A percentile compares a stretch with the other conserved stretches of the same genome.
Conservation (phyloP, 2,113 vertebrate genomes). For the Ramphastos sulfuratus region DNA sequence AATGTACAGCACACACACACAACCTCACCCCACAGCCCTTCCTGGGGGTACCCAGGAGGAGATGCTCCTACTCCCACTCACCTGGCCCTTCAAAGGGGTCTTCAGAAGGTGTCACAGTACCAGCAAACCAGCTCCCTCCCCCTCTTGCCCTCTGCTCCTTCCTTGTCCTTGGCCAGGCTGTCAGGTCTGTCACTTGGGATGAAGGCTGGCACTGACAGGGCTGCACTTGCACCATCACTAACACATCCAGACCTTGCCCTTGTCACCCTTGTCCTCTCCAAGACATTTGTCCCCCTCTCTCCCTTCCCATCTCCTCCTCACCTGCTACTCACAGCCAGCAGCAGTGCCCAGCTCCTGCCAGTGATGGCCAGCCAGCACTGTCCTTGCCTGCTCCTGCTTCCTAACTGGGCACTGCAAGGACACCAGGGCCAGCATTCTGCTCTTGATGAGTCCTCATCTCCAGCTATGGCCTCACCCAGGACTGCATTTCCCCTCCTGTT, state of each 20-base stretch:
- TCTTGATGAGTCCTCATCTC: accelerated
- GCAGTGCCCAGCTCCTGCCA: background rate
- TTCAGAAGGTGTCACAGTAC: accelerated
- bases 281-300: background rate
- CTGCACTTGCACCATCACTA: background rate
- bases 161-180: background rate
- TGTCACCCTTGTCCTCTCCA: background rate
- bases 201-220: slow-evolving; percentile 4
- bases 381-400: background rate
- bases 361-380: accelerated
- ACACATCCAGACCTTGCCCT: slow-evolving; percentile 21
- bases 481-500: accelerated
- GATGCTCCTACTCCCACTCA: background rate
- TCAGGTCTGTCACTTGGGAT: background rate
- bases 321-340: background rate
- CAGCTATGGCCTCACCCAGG: background rate
- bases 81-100: background rate
- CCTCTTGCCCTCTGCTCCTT: background rate
- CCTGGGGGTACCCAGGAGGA: background rate
- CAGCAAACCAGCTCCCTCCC: background rate
- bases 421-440: accelerated
- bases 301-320: background rate
- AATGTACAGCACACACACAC: accelerated
- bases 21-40: accelerated
- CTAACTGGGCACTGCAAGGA: accelerated